phyloP scores from a whole-genome alignment of 2,797 vertebrate genomes.

The Remorina albescens region DNA sequence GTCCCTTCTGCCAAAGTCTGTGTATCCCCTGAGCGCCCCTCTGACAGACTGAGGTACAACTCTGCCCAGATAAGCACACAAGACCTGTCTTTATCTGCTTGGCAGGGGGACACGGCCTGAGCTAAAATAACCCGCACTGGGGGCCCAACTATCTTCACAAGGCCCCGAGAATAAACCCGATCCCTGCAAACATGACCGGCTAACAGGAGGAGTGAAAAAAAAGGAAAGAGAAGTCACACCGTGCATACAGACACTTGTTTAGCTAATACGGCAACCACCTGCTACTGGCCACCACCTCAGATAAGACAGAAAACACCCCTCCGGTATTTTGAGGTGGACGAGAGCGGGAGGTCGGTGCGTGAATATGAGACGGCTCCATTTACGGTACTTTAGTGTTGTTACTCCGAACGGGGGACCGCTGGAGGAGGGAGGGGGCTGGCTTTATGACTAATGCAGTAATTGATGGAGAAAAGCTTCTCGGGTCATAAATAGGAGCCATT shows the following conservation, averaged over 20 bases:
- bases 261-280: slow-evolving; percentile 74
- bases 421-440: slow-evolving; percentile 49
- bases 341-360: slow-evolving; percentile 69
- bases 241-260: slow-evolving; percentile 68
- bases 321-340: slow-evolving; percentile 66
- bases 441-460: slow-evolving; percentile 82
- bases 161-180: slow-evolving; percentile 66
- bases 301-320: slow-evolving; percentile 72
- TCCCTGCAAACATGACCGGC: slow-evolving; percentile 50
- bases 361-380: slow-evolving; percentile 76
- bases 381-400: slow-evolving; percentile 73
- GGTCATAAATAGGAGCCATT: slow-evolving; percentile 83
- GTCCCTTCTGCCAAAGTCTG: slow-evolving; percentile 62
- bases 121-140: slow-evolving; percentile 73
- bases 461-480: slow-evolving; percentile 78
- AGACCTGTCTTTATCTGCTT: slow-evolving; percentile 75
- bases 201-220: slow-evolving; percentile 7
- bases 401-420: slow-evolving; percentile 33
- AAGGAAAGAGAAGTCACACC: slow-evolving; percentile 45
- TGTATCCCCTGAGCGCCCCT: slow-evolving; percentile 62
- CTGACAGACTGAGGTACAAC: slow-evolving; percentile 60
- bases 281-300: slow-evolving; percentile 68
- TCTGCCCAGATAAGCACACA: slow-evolving; percentile 75
- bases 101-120: slow-evolving; percentile 62
- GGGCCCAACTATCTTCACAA: slow-evolving; percentile 73